These are phyloP conservation scores for Chaenodraco wilsoni DNA, from an alignment of 2,797 vertebrate species.

Conservation along the genomic window DNA sequence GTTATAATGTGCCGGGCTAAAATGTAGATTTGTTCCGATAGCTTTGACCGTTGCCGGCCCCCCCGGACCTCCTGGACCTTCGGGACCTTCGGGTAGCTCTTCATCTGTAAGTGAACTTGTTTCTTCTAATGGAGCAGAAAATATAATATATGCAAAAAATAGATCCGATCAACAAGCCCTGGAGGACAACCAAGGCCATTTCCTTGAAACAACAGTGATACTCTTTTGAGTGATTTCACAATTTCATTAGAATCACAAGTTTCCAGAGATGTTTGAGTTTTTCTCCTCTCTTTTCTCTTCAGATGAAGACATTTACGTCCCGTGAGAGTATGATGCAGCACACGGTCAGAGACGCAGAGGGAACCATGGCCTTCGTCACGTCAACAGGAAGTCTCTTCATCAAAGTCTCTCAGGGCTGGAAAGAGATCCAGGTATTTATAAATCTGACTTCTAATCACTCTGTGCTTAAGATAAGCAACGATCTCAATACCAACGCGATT, in stretches of 20 bases:
- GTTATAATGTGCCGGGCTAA: background rate
- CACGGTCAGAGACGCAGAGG: constrained; percentile 85
- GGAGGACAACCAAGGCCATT: no score
- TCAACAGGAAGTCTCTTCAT: constrained; percentile 89
- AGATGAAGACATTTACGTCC: constrained; percentile 86
- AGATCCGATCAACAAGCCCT: no score
- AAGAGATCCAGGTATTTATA: constrained; percentile 89
- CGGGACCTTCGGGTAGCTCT: constrained; percentile 82
- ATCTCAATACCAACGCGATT: background rate
- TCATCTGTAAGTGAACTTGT: constrained; percentile 72
- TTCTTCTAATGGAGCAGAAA: background rate
- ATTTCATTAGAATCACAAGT: no score
- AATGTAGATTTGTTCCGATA: constrained; percentile 55
- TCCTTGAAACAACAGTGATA: background rate
- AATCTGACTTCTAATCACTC: background rate
- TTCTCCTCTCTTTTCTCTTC: constrained; percentile 21
- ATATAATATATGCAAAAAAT: background rate
- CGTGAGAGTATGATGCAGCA: constrained; percentile 88
- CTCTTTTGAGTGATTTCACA: background rate
- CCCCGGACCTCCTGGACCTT: constrained; percentile 90
- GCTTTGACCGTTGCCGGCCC: constrained; percentile 84
- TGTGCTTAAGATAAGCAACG: background rate
- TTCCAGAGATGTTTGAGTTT: background rate
- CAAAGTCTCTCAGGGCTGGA: constrained; percentile 93
- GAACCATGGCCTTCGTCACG: constrained; percentile 86